phyloP scores from a whole-genome alignment of 2,113 vertebrate species.

The Hemiprocne comata region DNA sequence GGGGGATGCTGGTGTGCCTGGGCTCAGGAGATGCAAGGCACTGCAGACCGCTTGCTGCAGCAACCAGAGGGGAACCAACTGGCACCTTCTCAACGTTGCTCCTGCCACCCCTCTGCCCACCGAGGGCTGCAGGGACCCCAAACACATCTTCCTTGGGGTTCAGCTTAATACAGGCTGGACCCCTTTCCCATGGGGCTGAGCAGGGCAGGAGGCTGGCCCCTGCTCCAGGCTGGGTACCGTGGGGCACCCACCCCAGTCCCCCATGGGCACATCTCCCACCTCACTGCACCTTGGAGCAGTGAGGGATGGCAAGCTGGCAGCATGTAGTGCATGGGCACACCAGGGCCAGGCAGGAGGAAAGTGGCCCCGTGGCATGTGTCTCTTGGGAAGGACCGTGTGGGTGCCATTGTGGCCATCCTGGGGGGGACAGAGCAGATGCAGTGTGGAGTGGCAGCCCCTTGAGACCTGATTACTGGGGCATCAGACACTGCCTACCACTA shows the following conservation, averaged over 20 bases:
- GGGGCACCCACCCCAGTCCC: neutral
- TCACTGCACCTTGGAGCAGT: fast-evolving
- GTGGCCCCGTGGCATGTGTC: neutral
- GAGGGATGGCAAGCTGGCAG: neutral
- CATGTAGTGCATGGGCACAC: fast-evolving
- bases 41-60: neutral
- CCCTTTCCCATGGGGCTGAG: fast-evolving
- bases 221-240: fast-evolving
- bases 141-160: neutral
- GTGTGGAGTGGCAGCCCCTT: fast-evolving
- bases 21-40: neutral
- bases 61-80: neutral
- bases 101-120: neutral
- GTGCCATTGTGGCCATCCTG: neutral
- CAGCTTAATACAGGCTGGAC: neutral
- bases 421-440: neutral
- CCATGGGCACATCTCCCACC: neutral
- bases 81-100: constrained; percentile 31
- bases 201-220: neutral
- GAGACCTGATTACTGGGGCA: neutral
- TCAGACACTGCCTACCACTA: fast-evolving
- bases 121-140: neutral
- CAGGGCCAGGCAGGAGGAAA: fast-evolving
- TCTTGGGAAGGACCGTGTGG: fast-evolving
- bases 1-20: neutral